Evolutionary conservation across 2,888 invertebrate species (phyloP).

Genomic region (Drosophila setosimentum): DNA sequence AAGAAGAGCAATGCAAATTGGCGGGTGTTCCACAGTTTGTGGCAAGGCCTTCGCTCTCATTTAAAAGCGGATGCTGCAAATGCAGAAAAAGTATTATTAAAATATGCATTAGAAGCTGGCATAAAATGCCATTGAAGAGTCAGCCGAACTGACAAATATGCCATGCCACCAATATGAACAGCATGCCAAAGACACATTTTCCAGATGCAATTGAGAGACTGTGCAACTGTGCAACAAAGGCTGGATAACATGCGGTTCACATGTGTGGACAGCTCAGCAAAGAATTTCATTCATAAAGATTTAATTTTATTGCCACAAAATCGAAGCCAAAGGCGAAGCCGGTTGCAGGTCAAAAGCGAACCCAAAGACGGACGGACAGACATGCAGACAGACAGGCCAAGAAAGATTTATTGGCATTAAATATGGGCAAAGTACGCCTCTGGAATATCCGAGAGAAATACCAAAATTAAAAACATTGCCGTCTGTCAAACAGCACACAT

Average conservation of each 20-base stretch:
- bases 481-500: constrained; percentile 18
- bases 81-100: constrained; percentile 29
- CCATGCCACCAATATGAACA: constrained; percentile 22
- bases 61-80: constrained; percentile 59
- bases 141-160: constrained; percentile 13
- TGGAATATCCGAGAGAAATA: constrained; percentile 41
- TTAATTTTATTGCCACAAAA: constrained; percentile 59
- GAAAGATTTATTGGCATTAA: constrained; percentile 61
- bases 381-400: constrained; percentile 5
- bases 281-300: constrained; percentile 74
- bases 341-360: constrained; percentile 18
- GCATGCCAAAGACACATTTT: constrained; percentile 24
- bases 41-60: constrained; percentile 50
- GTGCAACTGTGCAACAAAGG: background rate
- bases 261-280: constrained; percentile 56
- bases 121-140: constrained; percentile 24
- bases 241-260: constrained; percentile 60
- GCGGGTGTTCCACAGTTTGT: constrained; percentile 31
- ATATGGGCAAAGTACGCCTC: constrained; percentile 43
- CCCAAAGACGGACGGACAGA: constrained; percentile 1
- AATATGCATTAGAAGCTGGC: constrained; percentile 56
- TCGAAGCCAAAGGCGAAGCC: constrained; percentile 40
- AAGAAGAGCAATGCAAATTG: constrained; percentile 55
- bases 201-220: constrained; percentile 38
- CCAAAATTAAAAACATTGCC: constrained; percentile 12